These are phyloP conservation scores for Drosophila nigrodunni DNA, from an alignment of 1,140 invertebrate genomes.

Conservation along the genomic window DNA sequence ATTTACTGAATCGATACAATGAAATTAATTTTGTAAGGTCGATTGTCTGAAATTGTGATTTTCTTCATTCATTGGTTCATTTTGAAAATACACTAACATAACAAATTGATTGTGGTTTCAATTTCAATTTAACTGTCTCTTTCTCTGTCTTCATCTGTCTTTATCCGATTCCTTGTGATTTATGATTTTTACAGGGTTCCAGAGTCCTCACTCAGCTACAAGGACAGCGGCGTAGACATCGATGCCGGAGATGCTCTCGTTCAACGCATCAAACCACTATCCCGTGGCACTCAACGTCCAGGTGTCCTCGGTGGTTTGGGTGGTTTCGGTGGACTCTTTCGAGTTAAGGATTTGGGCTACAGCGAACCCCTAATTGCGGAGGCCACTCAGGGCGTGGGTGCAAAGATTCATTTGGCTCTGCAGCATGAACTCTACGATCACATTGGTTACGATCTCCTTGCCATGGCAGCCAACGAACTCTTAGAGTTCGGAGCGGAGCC, in stretches of 20 bases:
- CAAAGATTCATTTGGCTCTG: slow-evolving; percentile 96
- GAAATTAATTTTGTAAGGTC: background rate
- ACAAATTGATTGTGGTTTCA: background rate
- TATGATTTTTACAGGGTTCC: slow-evolving; percentile 75
- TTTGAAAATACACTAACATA: background rate
- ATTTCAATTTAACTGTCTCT: background rate
- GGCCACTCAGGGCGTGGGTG: slow-evolving; percentile 96
- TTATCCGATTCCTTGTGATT: too few species aligned
- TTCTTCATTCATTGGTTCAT: background rate
- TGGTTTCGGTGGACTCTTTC: slow-evolving; percentile 97
- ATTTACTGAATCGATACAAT: slow-evolving; percentile 39
- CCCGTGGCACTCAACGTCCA: slow-evolving; percentile 88
- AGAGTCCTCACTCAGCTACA: slow-evolving; percentile 90
- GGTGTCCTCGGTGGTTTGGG: slow-evolving; percentile 94
- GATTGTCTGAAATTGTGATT: background rate
- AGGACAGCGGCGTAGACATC: slow-evolving; percentile 96
- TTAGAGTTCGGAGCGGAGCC: slow-evolving; percentile 97
- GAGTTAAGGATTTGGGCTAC: slow-evolving; percentile 88
- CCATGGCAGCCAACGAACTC: slow-evolving; percentile 99
- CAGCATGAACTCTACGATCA: slow-evolving; percentile 91
- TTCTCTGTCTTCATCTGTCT: too few species aligned
- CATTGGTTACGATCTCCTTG: slow-evolving; percentile 97
- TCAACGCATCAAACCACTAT: slow-evolving; percentile 91
- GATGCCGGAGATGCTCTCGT: slow-evolving; percentile 95
- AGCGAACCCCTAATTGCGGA: slow-evolving; percentile 94